Percentiles rank a stretch among this genome's conserved stretches.
Evolutionary conservation across 2,113 vertebrate species (phyloP).

Genomic region (Promerops cafer): DNA sequence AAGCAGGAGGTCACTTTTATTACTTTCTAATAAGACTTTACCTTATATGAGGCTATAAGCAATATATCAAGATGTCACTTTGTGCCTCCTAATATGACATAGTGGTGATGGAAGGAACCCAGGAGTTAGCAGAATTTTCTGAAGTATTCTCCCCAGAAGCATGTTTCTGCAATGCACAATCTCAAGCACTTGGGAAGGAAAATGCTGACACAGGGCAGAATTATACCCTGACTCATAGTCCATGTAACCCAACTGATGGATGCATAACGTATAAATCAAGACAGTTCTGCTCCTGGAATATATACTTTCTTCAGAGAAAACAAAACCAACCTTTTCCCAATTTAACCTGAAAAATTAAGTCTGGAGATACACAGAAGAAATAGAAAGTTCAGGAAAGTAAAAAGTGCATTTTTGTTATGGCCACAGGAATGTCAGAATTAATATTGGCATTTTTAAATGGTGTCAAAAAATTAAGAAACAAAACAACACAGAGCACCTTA

Average conservation of each 20-base stretch:
- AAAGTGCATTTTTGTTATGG: neutral
- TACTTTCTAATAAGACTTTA: conserved; percentile 70
- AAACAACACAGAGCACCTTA: neutral
- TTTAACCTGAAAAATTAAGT: conserved; percentile 6
- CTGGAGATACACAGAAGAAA: neutral
- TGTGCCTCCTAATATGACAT: conserved; percentile 70
- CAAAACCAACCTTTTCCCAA: neutral
- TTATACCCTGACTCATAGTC: conserved; percentile 62
- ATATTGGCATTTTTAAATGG: neutral
- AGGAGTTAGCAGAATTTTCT: conserved; percentile 65
- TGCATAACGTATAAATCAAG: conserved; percentile 41
- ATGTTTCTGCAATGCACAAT: conserved; percentile 39
- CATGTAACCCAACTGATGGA: conserved; percentile 49
- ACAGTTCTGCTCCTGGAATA: conserved; percentile 45
- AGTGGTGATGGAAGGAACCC: conserved; percentile 63
- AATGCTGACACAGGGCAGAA: conserved; percentile 41
- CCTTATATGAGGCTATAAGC: conserved; percentile 67
- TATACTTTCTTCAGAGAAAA: conserved; percentile 20
- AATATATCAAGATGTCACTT: conserved; percentile 71
- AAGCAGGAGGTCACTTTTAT: conserved; percentile 64
- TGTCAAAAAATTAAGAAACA: neutral
- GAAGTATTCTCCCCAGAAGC: conserved; percentile 62
- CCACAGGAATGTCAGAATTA: neutral
- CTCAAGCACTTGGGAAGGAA: conserved; percentile 30
- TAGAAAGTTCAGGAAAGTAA: neutral